Base-by-base conservation (phyloP, 2,888 invertebrate species). In the Rhagonycha lutea region DNA sequence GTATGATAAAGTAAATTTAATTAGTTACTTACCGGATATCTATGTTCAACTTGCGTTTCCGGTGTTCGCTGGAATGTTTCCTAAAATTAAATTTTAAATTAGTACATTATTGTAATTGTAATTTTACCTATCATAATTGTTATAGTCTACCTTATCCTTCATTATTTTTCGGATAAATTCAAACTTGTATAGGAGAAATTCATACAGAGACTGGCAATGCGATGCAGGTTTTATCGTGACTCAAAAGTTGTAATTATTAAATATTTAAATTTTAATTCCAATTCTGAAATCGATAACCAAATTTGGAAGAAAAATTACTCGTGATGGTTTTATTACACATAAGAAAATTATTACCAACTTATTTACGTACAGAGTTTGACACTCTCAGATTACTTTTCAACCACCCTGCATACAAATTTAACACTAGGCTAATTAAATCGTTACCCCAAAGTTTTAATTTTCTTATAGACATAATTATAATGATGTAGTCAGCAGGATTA, bases 21-120 rank as follows among this genome's bases (percentile, higher is more conserved):
- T 76, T 69, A 73, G 69, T 81, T 80, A 85, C 86, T 86, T 83
- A 87, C 87, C 87, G 87, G 87, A 87, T 86, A 86, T 83, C 85
- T 86, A 83, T 85, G 86, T 83, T 86, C 87, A 83, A 82, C 84
- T 85, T 84, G 86, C 81, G 86, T 82, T 86, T 87, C 87, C 86
- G 85, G 87, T 84, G 85, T 81, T 85, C 86, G 84, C 82, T 86
- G 86, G 86, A 86, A 86, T 86, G 86, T 84, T 86, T 87, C 86
- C 87, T 87, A 86, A 79, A 86, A 87, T 79, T 70, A 80, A 77
- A 76, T 26, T 26, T 26, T 26, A 7, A 79, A 77, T 61, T 26
- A 68, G 8, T 24, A 24, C 63, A 61, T 72, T 72, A 61, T 47
- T n/a, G 47, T 47, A 47, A 47, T 32, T 32, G 32, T 12, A 32